phyloP scores from a whole-genome alignment of 2,888 invertebrate genomes.

The Tachina fera region DNA sequence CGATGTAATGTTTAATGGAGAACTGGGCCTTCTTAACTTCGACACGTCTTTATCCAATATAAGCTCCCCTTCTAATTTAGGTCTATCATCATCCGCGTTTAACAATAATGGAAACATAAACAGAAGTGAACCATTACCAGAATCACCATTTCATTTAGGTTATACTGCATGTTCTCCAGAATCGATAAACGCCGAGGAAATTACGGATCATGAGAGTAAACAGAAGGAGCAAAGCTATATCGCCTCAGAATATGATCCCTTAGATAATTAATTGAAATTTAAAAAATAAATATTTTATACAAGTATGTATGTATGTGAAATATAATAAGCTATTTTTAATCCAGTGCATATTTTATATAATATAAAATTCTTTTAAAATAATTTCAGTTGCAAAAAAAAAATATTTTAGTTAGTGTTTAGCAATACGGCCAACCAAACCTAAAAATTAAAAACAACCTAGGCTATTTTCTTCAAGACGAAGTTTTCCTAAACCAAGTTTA shows the following conservation, averaged over 20 bases:
- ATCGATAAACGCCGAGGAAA: neutral
- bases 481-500: no score
- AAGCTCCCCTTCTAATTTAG: neutral
- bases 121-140: neutral
- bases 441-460: no score
- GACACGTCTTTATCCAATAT: conserved; percentile 35
- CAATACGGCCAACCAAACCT: no score
- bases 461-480: no score
- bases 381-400: no score
- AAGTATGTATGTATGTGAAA: no score
- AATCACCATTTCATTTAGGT: neutral
- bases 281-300: no score
- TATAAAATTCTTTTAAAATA: no score
- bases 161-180: neutral
- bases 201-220: neutral
- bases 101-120: neutral
- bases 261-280: neutral
- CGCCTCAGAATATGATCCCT: conserved; percentile 3
- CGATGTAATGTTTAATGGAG: conserved; percentile 51
- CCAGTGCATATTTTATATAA: no score
- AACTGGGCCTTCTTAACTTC: conserved; percentile 46
- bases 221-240: neutral
- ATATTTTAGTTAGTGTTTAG: no score
- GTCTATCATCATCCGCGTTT: neutral
- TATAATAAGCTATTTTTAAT: no score